A percentile compares a stretch with the other conserved stretches of the same genome.
Evolutionary conservation across 2,888 invertebrate species (phyloP).

Genomic region (Rhaphigaster nebulosa): DNA sequence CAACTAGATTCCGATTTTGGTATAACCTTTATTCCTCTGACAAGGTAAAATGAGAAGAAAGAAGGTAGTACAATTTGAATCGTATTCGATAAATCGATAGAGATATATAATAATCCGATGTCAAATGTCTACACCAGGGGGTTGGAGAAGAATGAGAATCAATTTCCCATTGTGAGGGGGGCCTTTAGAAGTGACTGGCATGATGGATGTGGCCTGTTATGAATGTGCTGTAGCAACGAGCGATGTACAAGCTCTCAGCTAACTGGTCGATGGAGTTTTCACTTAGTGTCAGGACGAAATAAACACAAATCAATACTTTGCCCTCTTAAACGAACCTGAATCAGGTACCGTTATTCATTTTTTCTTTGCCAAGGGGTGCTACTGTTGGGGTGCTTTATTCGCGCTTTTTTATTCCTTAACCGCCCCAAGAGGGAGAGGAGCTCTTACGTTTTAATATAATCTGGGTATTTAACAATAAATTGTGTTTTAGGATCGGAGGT

Average conservation of each 20-base stretch:
- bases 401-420: constrained; percentile 1
- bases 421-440: constrained; percentile 6
- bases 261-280: constrained; percentile 39
- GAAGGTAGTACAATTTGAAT: constrained; percentile 1
- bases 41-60: background rate
- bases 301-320: constrained; percentile 40
- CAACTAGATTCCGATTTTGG: too few relatives aligned
- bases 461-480: constrained; percentile 57
- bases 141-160: constrained; percentile 44
- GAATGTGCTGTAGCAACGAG: constrained; percentile 21
- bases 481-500: constrained; percentile 16
- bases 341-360: constrained; percentile 48
- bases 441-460: constrained; percentile 55
- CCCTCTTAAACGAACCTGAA: constrained; percentile 35
- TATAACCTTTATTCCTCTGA: background rate
- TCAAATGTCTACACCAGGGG: constrained; percentile 36
- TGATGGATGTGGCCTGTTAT: constrained; percentile 46
- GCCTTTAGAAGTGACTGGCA: constrained; percentile 24
- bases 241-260: constrained; percentile 22
- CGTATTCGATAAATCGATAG: constrained; percentile 35
- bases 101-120: constrained; percentile 37
- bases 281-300: constrained; percentile 12
- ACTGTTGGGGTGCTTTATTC: constrained; percentile 38
- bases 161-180: constrained; percentile 40
- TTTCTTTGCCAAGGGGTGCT: background rate